These are phyloP conservation scores for Takifugu rubripes DNA, from an alignment of 2,797 vertebrate species.

Conservation along the genomic window DNA sequence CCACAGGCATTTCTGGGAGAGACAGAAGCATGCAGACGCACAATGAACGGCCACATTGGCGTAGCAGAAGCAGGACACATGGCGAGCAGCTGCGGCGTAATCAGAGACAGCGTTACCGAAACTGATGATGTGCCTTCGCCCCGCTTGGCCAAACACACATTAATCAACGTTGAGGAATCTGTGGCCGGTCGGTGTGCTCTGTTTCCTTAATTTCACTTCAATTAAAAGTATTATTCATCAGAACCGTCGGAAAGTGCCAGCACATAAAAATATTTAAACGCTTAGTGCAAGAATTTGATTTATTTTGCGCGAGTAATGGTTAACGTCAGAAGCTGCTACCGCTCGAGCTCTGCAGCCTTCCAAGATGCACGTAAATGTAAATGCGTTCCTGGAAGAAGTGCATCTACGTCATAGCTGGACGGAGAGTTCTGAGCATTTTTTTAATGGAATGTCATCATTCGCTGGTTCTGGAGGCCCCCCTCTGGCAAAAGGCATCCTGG, in stretches of 20 bases:
- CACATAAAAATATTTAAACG: constrained; percentile 2
- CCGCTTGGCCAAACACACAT: constrained; percentile 24
- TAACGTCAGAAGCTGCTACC: not conserved
- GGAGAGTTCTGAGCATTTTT: not conserved
- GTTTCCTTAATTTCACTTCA: constrained; percentile 7
- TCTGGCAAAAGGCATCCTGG: constrained; percentile 41
- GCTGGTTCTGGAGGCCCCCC: constrained; percentile 29
- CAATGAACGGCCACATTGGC: constrained; percentile 40
- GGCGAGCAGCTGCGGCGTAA: constrained; percentile 61
- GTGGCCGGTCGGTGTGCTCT: constrained; percentile 12
- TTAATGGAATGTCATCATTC: constrained; percentile 45
- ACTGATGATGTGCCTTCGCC: constrained; percentile 28
- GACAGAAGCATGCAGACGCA: constrained; percentile 23
- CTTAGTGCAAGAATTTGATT: constrained; percentile 19
- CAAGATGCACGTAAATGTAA: not conserved
- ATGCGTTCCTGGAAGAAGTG: constrained; percentile 15
- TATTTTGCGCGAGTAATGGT: not conserved
- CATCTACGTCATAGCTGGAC: not conserved
- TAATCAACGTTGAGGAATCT: constrained; percentile 20
- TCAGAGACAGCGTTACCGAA: constrained; percentile 53
- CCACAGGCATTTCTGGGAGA: constrained; percentile 6
- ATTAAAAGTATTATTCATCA: constrained; percentile 1
- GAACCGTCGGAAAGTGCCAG: constrained; percentile 13
- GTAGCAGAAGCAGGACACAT: constrained; percentile 42
- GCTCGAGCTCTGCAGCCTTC: not conserved